Evolutionary conservation across 2,888 invertebrate genomes (phyloP).

Genomic region (Siphonodentalium dalli): DNA sequence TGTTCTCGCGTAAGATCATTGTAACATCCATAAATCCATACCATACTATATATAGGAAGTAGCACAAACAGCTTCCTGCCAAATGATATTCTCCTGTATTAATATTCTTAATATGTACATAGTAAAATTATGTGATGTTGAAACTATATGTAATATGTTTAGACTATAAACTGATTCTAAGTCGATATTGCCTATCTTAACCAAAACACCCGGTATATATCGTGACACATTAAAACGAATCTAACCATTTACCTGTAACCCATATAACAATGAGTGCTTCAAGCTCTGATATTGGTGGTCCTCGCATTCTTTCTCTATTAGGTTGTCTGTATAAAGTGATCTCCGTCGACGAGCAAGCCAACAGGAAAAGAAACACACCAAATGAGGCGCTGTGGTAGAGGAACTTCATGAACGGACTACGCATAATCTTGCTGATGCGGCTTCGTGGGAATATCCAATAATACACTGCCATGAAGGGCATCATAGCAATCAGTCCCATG

Average conservation of each 20-base stretch:
- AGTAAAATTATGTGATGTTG: no score
- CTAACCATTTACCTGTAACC: slow-evolving; percentile 66
- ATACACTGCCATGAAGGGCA: slow-evolving; percentile 67
- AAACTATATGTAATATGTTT: no score
- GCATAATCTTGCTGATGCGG: slow-evolving; percentile 67
- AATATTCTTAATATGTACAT: no score
- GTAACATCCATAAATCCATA: no score
- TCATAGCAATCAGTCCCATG: slow-evolving; percentile 64
- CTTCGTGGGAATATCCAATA: slow-evolving; percentile 68
- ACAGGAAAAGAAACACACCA: slow-evolving; percentile 68
- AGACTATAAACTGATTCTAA: no score
- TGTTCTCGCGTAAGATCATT: no score
- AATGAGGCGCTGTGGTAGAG: slow-evolving; percentile 70
- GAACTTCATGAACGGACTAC: slow-evolving; percentile 71
- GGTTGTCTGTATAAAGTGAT: slow-evolving; percentile 43
- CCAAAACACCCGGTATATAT: no score
- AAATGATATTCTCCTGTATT: no score
- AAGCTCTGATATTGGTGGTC: slow-evolving; percentile 68
- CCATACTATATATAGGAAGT: no score
- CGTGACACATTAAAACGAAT: no score
- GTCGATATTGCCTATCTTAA: no score
- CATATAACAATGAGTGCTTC: slow-evolving; percentile 69
- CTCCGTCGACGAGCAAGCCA: slow-evolving; percentile 67
- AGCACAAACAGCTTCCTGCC: no score
- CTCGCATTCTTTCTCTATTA: slow-evolving; percentile 57